Conservation (phyloP, 2,113 vertebrate species). For the Bubalus kerabau region DNA sequence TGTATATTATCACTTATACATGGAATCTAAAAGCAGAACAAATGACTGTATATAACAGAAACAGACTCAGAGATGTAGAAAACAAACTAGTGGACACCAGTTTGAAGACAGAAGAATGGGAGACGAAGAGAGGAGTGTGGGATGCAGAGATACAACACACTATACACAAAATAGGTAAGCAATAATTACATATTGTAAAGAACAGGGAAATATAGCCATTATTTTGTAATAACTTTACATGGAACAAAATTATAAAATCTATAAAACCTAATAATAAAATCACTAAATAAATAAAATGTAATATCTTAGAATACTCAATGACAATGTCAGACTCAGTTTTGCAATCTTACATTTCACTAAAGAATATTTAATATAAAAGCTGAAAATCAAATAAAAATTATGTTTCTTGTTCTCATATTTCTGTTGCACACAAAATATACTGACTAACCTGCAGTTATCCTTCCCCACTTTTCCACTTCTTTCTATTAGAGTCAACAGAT, state of each 20-base stretch:
- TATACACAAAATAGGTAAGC: background rate
- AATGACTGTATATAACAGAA: background rate
- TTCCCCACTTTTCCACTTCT: rapidly evolving
- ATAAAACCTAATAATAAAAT: background rate
- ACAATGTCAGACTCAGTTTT: background rate
- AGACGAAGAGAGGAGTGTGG: background rate
- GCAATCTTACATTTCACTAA: background rate
- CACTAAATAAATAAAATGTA: background rate
- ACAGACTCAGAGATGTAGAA: background rate
- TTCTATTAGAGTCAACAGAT: background rate
- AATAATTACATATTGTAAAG: background rate
- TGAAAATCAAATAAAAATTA: background rate
- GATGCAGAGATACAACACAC: background rate
- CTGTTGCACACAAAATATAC: background rate
- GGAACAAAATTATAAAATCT: background rate
- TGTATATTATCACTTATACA: background rate
- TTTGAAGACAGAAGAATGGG: background rate
- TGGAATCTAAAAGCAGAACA: background rate
- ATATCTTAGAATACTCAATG: background rate
- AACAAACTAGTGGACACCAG: background rate
- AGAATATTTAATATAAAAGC: background rate
- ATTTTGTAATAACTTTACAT: background rate
- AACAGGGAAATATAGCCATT: background rate
- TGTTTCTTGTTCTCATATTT: background rate
- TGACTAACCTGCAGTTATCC: background rate